Evolutionary conservation across 2,113 vertebrate species (phyloP).

Genomic region (Theropithecus gelada): DNA sequence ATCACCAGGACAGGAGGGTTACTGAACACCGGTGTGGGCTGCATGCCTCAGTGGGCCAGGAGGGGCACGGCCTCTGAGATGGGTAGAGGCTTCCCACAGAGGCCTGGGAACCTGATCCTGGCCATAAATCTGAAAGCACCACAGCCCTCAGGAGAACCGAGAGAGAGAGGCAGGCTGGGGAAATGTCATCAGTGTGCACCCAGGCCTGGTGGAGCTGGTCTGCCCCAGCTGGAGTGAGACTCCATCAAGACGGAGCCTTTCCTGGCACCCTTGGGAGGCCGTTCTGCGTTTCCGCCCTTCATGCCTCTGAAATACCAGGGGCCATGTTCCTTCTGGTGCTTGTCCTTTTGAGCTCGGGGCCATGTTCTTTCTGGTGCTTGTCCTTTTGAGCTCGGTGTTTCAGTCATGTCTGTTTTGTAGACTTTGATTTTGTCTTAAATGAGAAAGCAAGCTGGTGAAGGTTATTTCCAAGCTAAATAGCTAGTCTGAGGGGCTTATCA

Average conservation of each 20-base stretch:
- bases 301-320: background rate
- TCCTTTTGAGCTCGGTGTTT: background rate
- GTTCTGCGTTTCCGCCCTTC: no score
- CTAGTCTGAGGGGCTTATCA: background rate
- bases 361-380: no score
- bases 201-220: background rate
- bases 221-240: background rate
- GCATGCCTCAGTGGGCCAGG: fast-evolving
- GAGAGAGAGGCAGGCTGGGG: background rate
- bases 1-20: background rate
- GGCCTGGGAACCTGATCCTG: background rate
- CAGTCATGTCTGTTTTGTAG: background rate
- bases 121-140: background rate
- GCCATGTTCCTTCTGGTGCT: no score
- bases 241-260: background rate
- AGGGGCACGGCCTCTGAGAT: no score
- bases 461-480: background rate
- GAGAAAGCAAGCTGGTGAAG: background rate
- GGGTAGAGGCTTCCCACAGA: background rate
- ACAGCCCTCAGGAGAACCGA: background rate
- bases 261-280: fast-evolving
- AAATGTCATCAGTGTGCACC: fast-evolving
- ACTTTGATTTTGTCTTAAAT: background rate
- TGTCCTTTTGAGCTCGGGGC: background rate
- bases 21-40: no score